These are phyloP conservation scores for Ctenodactylus gundi DNA, from an alignment of 2,113 vertebrate genomes.

Conservation along the genomic window DNA sequence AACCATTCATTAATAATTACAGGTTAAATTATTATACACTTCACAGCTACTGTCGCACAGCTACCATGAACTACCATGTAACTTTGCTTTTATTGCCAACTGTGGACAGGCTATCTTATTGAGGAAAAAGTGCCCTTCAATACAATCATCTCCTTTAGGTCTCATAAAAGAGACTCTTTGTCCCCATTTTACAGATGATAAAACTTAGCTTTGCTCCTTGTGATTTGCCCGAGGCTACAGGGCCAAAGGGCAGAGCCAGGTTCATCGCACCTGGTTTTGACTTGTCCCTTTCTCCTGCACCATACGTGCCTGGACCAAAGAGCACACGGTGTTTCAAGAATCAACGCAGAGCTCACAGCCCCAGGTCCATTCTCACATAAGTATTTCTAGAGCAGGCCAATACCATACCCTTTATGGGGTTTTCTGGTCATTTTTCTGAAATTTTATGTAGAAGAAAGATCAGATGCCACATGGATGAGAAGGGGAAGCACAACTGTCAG, in stretches of 20 bases:
- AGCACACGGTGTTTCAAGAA: neutral
- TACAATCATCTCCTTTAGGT: slow-evolving; percentile 14
- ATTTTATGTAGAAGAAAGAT: neutral
- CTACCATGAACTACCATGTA: neutral
- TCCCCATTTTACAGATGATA: slow-evolving; percentile 30
- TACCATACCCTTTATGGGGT: neutral
- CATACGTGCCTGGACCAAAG: neutral
- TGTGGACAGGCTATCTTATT: neutral
- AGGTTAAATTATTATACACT: neutral
- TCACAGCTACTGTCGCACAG: neutral
- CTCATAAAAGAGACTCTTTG: slow-evolving; percentile 19
- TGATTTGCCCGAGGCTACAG: neutral
- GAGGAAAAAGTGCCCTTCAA: slow-evolving; percentile 35
- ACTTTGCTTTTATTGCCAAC: slow-evolving; percentile 44
- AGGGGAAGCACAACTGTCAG: neutral
- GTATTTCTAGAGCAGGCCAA: neutral
- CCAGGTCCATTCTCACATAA: neutral
- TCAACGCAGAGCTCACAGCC: neutral
- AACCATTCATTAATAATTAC: slow-evolving; percentile 14
- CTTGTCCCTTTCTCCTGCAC: neutral
- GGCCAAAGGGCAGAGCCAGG: neutral
- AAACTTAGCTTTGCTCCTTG: slow-evolving; percentile 23
- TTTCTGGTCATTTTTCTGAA: neutral
- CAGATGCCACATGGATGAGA: neutral
- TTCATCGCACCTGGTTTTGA: neutral